phyloP scores from a whole-genome alignment of 2,113 vertebrate genomes.

The Tetrax tetrax region DNA sequence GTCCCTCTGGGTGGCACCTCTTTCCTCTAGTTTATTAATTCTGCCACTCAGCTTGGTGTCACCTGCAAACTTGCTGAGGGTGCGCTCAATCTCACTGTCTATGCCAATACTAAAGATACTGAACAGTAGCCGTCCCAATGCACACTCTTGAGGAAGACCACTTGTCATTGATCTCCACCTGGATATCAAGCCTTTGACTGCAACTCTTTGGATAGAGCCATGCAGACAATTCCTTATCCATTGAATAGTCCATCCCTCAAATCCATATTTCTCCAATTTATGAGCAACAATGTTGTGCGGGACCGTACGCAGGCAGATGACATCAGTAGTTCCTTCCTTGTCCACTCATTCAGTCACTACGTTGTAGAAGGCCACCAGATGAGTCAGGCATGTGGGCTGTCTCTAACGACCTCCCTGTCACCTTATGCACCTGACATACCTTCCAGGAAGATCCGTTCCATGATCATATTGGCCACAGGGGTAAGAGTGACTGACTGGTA shows the following conservation, averaged over 20 bases:
- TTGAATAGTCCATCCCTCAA: background rate
- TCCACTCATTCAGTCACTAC: background rate
- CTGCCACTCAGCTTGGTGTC: background rate
- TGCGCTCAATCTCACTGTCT: background rate
- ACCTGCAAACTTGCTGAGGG: background rate
- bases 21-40: background rate
- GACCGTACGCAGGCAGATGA: background rate
- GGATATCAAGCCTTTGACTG: background rate
- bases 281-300: background rate
- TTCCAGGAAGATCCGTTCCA: background rate
- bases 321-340: background rate
- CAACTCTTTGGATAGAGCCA: rapidly evolving
- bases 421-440: background rate
- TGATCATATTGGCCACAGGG: background rate
- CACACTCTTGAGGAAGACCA: background rate
- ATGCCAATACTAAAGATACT: background rate
- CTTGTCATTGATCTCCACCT: background rate
- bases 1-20: background rate
- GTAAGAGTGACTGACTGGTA: background rate
- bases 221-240: background rate
- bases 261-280: background rate
- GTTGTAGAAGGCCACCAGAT: background rate
- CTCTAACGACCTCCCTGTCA: background rate
- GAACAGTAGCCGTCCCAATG: background rate
- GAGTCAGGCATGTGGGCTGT: background rate